A percentile compares a stretch with the other conserved stretches of the same genome.
These are phyloP conservation scores for Erannis defoliaria DNA, from an alignment of 2,888 invertebrate genomes.

Conservation along the genomic window DNA sequence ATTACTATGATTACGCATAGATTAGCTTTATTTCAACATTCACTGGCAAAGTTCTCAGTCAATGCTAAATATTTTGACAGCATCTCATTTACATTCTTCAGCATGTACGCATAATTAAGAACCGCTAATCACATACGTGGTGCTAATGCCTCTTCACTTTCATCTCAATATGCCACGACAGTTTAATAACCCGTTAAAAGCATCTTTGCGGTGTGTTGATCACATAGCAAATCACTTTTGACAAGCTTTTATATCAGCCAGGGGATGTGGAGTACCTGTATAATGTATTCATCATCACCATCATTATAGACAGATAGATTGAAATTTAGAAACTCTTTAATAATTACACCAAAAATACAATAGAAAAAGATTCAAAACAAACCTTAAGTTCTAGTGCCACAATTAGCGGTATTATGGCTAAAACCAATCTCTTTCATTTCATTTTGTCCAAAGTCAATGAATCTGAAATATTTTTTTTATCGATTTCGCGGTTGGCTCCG, in stretches of 20 bases:
- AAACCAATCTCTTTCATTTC: too few relatives aligned
- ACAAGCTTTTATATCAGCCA: conserved; percentile 43
- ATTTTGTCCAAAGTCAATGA: too few relatives aligned
- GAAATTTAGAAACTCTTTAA: too few relatives aligned
- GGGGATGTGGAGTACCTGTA: background rate
- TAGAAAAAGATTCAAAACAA: too few relatives aligned
- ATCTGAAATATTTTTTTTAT: too few relatives aligned
- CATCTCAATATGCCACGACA: conserved; percentile 45
- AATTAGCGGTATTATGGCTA: too few relatives aligned
- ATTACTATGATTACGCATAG: background rate
- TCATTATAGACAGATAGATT: too few relatives aligned
- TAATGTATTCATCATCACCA: too few relatives aligned
- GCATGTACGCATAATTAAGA: conserved; percentile 29
- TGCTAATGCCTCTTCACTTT: conserved; percentile 49
- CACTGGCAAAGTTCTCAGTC: background rate
- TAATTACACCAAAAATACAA: too few relatives aligned
- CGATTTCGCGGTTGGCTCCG: too few relatives aligned
- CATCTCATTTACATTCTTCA: conserved; percentile 2
- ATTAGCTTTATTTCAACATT: background rate
- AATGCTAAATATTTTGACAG: conserved; percentile 7
- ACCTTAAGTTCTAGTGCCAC: too few relatives aligned
- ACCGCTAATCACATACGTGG: conserved; percentile 46
- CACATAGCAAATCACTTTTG: conserved; percentile 46
- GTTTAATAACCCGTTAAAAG: conserved; percentile 37
- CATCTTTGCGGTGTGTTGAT: conserved; percentile 38